Base-by-base conservation (phyloP, 1,140 invertebrate genomes). In the Polyergus mexicanus region DNA sequence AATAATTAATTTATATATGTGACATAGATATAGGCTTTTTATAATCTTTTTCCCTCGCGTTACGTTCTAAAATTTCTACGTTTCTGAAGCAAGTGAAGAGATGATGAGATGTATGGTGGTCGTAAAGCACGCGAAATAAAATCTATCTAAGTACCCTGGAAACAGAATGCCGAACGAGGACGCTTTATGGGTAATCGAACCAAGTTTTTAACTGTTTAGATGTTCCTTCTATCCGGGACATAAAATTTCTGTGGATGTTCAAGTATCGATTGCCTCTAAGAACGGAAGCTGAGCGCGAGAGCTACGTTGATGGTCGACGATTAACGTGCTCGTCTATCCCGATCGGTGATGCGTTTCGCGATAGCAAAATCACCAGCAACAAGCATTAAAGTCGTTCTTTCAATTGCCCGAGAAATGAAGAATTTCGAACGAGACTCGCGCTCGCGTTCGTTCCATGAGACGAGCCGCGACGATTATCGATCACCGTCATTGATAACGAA, bases 141-240 rank as follows among this genome's bases (percentile, higher is more conserved):
- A 92, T 85, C 90, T 84, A 90, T 68, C 38, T 86, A 87, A 92
- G 90, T 89, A 80, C 75, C 85, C 41, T 56, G 69, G 86, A 88
- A 92, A 91, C 92, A 92, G 91, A 92, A 92, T 92, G 91, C 84
- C 87, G 85, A 86, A 78, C 85, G 85, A 84, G 63, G 66, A 35
- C 68, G 19, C 81, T 92, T 92, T 92, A 92, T 92, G 90, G 90
- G 86, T 85, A 91, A 90, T 92, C 90, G 92, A 91, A 91, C 58
- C 74, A 88, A 92, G 66, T 92, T 92, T 92, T 92, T 90, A 91
- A 92, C 92, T 90, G 85, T 88, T 90, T 87, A 87, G 87, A 89
- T 90, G 71, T 66, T 86, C 83, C 76, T 83, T 63, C 85, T 89
- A 90, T 90, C 78, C 90, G 77, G 86, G 65, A 85, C 86, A 91